Percentiles rank a stretch among this genome's conserved stretches.
These are phyloP conservation scores for Chlorodrepanis virens DNA, from an alignment of 2,113 vertebrate species.

Conservation along the genomic window DNA sequence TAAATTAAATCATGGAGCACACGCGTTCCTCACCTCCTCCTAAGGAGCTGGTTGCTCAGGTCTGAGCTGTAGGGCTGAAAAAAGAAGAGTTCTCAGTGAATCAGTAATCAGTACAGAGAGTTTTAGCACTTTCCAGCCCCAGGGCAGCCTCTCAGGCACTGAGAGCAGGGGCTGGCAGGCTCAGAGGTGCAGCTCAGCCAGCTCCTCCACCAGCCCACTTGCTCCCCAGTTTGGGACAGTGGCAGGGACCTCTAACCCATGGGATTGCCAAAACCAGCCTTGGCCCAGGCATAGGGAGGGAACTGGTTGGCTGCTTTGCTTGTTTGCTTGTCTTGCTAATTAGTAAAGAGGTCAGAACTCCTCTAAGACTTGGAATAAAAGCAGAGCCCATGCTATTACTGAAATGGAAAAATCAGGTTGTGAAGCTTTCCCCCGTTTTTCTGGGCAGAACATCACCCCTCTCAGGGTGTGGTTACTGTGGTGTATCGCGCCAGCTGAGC, in stretches of 20 bases:
- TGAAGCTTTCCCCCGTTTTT: background rate
- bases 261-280: background rate
- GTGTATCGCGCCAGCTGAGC: background rate
- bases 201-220: background rate
- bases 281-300: accelerated
- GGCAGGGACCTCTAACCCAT: accelerated
- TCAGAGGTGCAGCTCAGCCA: background rate
- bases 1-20: background rate
- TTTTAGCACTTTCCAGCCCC: background rate
- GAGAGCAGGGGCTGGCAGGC: background rate
- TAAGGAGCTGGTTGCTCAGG: background rate
- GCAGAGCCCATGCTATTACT: accelerated
- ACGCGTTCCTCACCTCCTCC: background rate
- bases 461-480: background rate
- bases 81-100: background rate
- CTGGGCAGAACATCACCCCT: background rate
- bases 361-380: background rate
- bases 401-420: background rate
- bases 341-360: background rate
- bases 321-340: accelerated
- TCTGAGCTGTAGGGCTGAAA: background rate
- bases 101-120: background rate
- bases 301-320: background rate
- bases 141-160: background rate
- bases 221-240: background rate